phyloP scores from a whole-genome alignment of 2,113 vertebrate species.

The Calyptomena viridis region DNA sequence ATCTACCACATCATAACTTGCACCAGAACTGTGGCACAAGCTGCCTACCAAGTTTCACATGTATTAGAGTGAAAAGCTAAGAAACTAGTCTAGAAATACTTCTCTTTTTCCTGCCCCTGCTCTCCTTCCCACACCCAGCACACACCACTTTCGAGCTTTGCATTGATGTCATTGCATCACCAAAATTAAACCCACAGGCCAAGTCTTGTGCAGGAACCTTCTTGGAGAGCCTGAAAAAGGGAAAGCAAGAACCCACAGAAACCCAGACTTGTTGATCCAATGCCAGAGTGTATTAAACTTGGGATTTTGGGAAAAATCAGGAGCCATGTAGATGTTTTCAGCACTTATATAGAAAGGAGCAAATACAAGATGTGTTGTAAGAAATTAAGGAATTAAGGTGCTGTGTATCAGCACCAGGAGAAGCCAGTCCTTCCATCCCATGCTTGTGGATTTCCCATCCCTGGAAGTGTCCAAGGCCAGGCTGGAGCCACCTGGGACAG shows the following conservation, averaged over 20 bases:
- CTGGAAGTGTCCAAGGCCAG: neutral
- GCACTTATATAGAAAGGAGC: neutral
- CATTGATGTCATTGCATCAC: neutral
- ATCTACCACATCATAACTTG: neutral
- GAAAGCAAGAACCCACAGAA: neutral
- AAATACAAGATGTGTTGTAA: neutral
- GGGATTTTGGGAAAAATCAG: neutral
- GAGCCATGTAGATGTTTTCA: neutral
- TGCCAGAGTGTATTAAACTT: neutral
- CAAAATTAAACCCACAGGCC: neutral
- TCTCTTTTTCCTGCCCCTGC: neutral
- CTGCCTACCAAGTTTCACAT: neutral
- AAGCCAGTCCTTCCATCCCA: neutral
- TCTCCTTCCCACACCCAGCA: neutral
- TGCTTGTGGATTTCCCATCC: neutral
- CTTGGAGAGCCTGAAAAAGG: neutral
- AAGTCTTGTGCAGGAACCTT: neutral
- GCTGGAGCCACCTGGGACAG: fast-evolving
- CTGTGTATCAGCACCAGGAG: neutral
- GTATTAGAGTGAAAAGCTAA: neutral
- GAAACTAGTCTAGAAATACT: neutral
- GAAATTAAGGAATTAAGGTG: neutral
- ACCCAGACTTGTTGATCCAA: neutral
- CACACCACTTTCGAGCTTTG: neutral
- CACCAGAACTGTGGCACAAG: neutral